Conservation (phyloP, 2,797 vertebrate genomes). For the Erpetoichthys calabaricus region DNA sequence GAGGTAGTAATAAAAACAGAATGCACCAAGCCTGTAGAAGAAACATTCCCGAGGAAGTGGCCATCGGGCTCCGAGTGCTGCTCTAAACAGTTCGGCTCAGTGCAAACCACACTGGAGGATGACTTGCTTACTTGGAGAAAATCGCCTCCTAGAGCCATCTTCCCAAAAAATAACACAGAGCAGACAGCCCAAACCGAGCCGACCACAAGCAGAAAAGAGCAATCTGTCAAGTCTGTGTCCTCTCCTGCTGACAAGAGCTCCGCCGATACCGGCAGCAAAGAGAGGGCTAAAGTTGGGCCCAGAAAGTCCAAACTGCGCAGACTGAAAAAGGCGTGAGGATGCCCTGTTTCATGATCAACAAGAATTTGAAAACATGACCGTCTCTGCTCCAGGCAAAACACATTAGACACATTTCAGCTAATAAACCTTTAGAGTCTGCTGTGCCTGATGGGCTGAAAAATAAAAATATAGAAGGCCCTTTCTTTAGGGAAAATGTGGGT, state of each 20-base stretch:
- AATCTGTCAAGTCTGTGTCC: slow-evolving; percentile 44
- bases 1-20: slow-evolving; percentile 22
- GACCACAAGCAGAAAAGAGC: slow-evolving; percentile 46
- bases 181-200: slow-evolving; percentile 51
- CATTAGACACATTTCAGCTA: too few relatives aligned
- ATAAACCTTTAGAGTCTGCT: too few relatives aligned
- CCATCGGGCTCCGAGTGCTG: slow-evolving; percentile 29
- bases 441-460: too few relatives aligned
- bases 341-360: too few relatives aligned
- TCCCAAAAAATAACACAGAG: slow-evolving; percentile 44
- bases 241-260: slow-evolving; percentile 42
- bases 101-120: slow-evolving; percentile 49
- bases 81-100: slow-evolving; percentile 29
- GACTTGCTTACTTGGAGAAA: slow-evolving; percentile 56
- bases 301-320: slow-evolving; percentile 59
- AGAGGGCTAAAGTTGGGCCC: slow-evolving; percentile 40
- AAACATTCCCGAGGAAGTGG: slow-evolving; percentile 30
- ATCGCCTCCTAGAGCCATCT: slow-evolving; percentile 43
- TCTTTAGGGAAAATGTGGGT: too few relatives aligned
- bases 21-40: slow-evolving; percentile 23
- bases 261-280: slow-evolving; percentile 35
- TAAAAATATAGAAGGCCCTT: too few relatives aligned
- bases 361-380: too few relatives aligned
- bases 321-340: slow-evolving; percentile 43
- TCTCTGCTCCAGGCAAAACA: too few relatives aligned